Evolutionary conservation across 1,140 invertebrate species (phyloP), one percentile per base, ranked within the genome.

Genomic region (Anadara kagoshimensis): DNA sequence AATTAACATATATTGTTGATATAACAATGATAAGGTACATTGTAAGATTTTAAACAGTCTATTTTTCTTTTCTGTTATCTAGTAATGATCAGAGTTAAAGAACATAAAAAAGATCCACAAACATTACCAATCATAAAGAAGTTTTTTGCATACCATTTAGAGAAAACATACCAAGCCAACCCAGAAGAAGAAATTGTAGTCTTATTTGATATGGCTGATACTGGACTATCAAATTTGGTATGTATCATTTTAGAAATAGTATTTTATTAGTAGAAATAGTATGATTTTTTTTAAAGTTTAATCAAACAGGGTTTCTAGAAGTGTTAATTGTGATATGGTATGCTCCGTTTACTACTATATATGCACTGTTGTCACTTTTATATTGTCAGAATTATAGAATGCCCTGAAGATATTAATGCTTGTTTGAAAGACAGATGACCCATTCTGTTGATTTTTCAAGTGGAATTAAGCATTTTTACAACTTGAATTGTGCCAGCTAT

Each of bases 181-280:
- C 93, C 95, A 79, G 93, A 94, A 61, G 92, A 94, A 78, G 92
- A 92, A 86, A 93, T 98, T 73, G 94, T 95, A 5, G 85, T 97
- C 58, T 94, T 98, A 82, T 96, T 98, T 84, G 96, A 98, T 88
- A 94, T 98, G 93, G 92, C 92, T 44, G 94, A 94, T 24, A 93
- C 94, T 76, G 96, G 96, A 0, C 80, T 97, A 18, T 91, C 92
- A 5, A 96, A 97, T 82, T 91, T 98, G 92, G 96, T 98, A 89
- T 93, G 96, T 65, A 22, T 24, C 2, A 7, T 36, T 36, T 36
- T 36, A 36, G n/a, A n/a, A n/a, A 2, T 36, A 36, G 29, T 36
- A 36, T 36, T 36, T n/a, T n/a, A n/a, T n/a, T n/a, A n/a, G n/a
- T n/a, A n/a, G n/a, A n/a, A n/a, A n/a, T n/a, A n/a, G n/a, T n/a